phyloP scores from a whole-genome alignment of 2,888 invertebrate species.

The Octodonta nipae region DNA sequence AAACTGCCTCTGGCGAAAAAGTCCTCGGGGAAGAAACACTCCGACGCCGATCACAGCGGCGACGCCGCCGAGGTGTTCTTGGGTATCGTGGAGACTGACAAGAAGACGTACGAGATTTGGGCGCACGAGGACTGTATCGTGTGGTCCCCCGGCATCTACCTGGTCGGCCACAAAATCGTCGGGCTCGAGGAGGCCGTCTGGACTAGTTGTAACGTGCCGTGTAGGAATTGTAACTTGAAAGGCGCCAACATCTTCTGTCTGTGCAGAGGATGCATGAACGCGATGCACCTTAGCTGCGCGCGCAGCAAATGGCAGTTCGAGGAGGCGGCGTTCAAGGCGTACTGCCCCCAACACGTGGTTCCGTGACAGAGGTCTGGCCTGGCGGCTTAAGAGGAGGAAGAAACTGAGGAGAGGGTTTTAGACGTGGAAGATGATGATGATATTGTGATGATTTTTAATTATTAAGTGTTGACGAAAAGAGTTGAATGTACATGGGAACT shows the following conservation, averaged over 20 bases:
- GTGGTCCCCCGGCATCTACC: constrained; percentile 75
- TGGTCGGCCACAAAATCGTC: constrained; percentile 58
- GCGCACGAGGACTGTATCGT: constrained; percentile 79
- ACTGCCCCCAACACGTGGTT: constrained; percentile 40
- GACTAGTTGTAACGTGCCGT: constrained; percentile 42
- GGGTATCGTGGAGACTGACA: constrained; percentile 41
- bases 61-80: constrained; percentile 28
- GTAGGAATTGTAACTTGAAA: constrained; percentile 40
- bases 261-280: constrained; percentile 44
- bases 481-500: background rate
- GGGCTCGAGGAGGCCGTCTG: constrained; percentile 54
- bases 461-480: background rate
- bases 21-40: constrained; percentile 30
- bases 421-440: background rate
- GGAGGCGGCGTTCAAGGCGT: constrained; percentile 45
- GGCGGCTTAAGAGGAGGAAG: background rate
- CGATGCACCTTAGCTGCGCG: constrained; percentile 47
- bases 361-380: constrained; percentile 14
- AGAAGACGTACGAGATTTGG: constrained; percentile 61
- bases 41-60: constrained; percentile 15
- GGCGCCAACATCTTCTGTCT: constrained; percentile 52
- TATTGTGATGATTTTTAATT: too few species aligned
- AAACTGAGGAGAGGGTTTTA: background rate
- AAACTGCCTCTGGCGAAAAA: constrained; percentile 20
- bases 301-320: constrained; percentile 43